Evolutionary conservation across 2,888 invertebrate genomes (phyloP).

Genomic region (Tineola bisselliella): DNA sequence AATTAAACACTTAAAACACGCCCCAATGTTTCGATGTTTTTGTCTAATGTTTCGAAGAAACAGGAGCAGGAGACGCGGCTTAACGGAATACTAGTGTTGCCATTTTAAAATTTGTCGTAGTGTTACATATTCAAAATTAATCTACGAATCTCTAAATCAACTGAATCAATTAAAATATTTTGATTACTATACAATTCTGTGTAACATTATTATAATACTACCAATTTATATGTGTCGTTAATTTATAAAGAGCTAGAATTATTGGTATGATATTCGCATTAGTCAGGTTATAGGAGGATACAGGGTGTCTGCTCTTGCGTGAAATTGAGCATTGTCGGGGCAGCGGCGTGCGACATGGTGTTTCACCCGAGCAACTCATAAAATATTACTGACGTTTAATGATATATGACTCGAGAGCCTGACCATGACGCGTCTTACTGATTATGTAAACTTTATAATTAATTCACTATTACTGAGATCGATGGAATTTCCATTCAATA

Average conservation of each 20-base stretch:
- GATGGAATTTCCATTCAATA: too few species aligned
- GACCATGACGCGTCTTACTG: neutral
- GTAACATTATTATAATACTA: neutral
- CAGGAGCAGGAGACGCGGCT: too few species aligned
- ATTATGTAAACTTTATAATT: too few species aligned
- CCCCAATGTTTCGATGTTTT: too few species aligned
- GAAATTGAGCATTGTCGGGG: constrained; percentile 16
- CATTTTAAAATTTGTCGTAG: too few species aligned
- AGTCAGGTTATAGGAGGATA: constrained; percentile 7
- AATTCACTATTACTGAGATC: too few species aligned
- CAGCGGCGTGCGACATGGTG: constrained; percentile 12
- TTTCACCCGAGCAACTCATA: constrained; percentile 14
- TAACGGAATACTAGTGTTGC: too few species aligned
- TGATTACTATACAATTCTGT: neutral
- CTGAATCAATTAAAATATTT: neutral
- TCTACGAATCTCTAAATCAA: too few species aligned
- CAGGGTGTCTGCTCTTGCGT: constrained; percentile 12
- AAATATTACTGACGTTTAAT: constrained; percentile 16
- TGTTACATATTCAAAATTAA: too few species aligned
- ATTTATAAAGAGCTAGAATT: neutral
- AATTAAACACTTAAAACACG: too few species aligned
- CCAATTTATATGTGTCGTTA: neutral
- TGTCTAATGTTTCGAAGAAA: too few species aligned
- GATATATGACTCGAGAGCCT: constrained; percentile 14
- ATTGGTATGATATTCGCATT: neutral